A percentile compares a stretch with the other conserved stretches of the same genome.
Conservation (phyloP, 2,888 invertebrate genomes). For the Sinodicranocentrus sp. region DNA sequence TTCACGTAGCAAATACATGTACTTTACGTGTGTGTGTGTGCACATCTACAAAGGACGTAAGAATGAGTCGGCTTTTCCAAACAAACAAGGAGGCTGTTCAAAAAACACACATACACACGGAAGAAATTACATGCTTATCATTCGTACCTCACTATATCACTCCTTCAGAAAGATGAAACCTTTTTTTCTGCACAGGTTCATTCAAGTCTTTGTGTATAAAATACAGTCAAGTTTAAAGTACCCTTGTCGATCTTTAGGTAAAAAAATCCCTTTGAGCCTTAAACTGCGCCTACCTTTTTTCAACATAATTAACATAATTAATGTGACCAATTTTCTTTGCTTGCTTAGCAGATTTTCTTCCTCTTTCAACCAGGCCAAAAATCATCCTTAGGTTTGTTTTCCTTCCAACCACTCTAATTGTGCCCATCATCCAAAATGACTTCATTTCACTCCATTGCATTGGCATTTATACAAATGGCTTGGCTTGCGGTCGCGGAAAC, state of each 20-base stretch:
- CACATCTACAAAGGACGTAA: background rate
- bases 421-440: too few relatives aligned
- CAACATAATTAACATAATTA: slow-evolving; percentile 48
- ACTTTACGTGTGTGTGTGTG: background rate
- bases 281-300: too few relatives aligned
- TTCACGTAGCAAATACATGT: slow-evolving; percentile 37
- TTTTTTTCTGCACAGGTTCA: background rate
- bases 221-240: too few relatives aligned
- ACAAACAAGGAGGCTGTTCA: slow-evolving; percentile 38
- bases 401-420: too few relatives aligned
- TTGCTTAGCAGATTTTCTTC: too few relatives aligned
- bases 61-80: slow-evolving; percentile 55
- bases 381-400: too few relatives aligned
- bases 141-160: slow-evolving; percentile 3
- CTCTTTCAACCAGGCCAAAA: too few relatives aligned
- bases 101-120: slow-evolving; percentile 24
- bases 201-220: too few relatives aligned
- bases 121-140: slow-evolving; percentile 31
- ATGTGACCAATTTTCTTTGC: slow-evolving; percentile 20
- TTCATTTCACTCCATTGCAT: too few relatives aligned
- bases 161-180: slow-evolving; percentile 11
- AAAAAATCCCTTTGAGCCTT: too few relatives aligned
- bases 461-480: too few relatives aligned
- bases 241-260: too few relatives aligned
- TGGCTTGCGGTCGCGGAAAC: slow-evolving; percentile 11